Conservation (phyloP, 1,140 invertebrate species). For the Orius insidiosus region DNA sequence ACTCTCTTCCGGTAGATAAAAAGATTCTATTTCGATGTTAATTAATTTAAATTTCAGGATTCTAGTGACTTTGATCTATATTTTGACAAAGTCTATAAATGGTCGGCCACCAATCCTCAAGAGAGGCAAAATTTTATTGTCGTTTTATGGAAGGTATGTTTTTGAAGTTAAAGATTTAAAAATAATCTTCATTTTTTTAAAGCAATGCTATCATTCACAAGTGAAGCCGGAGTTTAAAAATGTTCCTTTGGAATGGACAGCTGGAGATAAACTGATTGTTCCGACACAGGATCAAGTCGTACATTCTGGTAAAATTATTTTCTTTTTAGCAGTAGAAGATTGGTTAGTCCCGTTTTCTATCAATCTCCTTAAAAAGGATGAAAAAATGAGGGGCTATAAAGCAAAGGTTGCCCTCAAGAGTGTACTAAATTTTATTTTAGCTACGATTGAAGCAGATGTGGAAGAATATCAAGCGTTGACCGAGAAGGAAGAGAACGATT, state of each 20-base stretch:
- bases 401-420: too few relatives aligned
- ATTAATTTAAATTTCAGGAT: too few relatives aligned
- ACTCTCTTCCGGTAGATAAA: conserved; percentile 4
- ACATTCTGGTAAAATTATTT: too few relatives aligned
- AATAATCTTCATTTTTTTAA: conserved; percentile 17
- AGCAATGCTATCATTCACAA: conserved; percentile 42
- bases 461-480: conserved; percentile 71
- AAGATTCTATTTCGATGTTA: too few relatives aligned
- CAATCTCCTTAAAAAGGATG: too few relatives aligned
- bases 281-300: conserved; percentile 15
- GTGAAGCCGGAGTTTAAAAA: conserved; percentile 66
- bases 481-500: conserved; percentile 60
- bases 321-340: too few relatives aligned
- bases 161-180: too few relatives aligned
- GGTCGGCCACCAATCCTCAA: conserved; percentile 56
- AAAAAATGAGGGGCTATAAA: too few relatives aligned
- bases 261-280: conserved; percentile 32
- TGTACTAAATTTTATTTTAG: too few relatives aligned
- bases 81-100: conserved; percentile 76
- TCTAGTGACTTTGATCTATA: conserved; percentile 70
- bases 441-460: conserved; percentile 17
- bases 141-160: conserved; percentile 42
- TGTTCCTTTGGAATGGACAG: conserved; percentile 46
- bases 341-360: too few relatives aligned
- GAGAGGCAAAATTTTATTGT: conserved; percentile 52